phyloP scores from a whole-genome alignment of 37 sponge, comb jelly and placozoan species.

The Aplysina aerophoba region DNA sequence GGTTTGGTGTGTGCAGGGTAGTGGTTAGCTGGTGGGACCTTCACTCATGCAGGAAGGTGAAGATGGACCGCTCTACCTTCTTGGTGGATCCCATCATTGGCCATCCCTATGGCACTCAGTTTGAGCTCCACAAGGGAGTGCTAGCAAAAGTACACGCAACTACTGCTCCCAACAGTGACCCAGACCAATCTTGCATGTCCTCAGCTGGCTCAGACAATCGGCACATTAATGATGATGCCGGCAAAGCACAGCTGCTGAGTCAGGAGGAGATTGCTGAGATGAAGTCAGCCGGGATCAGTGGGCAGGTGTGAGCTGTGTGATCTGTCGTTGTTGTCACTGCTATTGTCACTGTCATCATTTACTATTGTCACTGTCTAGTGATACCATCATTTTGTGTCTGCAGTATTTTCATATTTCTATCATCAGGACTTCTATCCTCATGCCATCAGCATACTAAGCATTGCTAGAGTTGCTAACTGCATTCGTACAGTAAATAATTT shows the following conservation, averaged over 20 bases:
- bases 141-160: not conserved
- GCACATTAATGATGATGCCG: constrained; percentile 46
- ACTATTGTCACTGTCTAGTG: not conserved
- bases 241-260: constrained; percentile 50
- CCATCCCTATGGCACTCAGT: constrained; percentile 49
- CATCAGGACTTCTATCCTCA: too few relatives aligned
- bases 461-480: too few relatives aligned
- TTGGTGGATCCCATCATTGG: constrained; percentile 57
- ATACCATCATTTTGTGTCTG: not conserved
- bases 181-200: not conserved
- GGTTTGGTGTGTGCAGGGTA: too few relatives aligned
- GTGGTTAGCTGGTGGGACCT: too few relatives aligned
- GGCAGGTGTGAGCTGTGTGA: constrained; percentile 40
- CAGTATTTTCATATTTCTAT: too few relatives aligned
- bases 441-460: too few relatives aligned
- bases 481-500: too few relatives aligned
- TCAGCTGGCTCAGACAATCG: constrained; percentile 48
- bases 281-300: constrained; percentile 54
- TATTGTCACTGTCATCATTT: not conserved
- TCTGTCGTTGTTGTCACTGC: not conserved
- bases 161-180: constrained; percentile 1
- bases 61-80: constrained; percentile 50
- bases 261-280: constrained; percentile 52
- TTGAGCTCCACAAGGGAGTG: constrained; percentile 24
- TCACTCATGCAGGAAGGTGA: constrained; percentile 42